Base-by-base conservation (phyloP, 2,113 vertebrate genomes). In the Gallinago paraguaiae region DNA sequence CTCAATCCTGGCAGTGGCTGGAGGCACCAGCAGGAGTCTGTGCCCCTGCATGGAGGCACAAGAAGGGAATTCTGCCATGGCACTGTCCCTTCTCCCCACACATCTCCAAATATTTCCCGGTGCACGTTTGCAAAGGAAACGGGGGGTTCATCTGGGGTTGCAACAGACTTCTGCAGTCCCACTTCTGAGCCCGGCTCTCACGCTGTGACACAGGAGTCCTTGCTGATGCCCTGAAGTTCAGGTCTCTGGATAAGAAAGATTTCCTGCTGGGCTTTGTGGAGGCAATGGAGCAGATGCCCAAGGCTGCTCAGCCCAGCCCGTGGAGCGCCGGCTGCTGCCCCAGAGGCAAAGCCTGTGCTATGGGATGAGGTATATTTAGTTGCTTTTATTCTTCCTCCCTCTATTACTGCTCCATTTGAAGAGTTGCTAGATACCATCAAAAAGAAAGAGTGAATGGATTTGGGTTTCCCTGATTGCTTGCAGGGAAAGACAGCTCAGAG, bases 161-260 rank as follows among this genome's bases (percentile, higher is more conserved):
- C 33, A 13, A 7, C 0, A 30, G 20, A 3, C 12, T 46, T n/a
- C 39, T 33, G 4, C 13, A 14, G 54, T 22, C 33, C 41, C 11
- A 1, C 12, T 24, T 9, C 48, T 7, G 9, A n/a, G 25, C 7
- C 6, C 1, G 1, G 35, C 50, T 82, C 65, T 61, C 0, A 0
- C 2, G 0, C 57, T 20, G n/a, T 53, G 75, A 14, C 61, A 25
- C 24, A 6, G 39, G 63, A 72, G 43, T 16, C 72, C 56, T 56
- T 33, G 51, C 13, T 22, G 83, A 45, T 53, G 53, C 63, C 68
- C 71, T 53, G 31, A 76, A 86, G 28, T n/a, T 31, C 50, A 54
- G 63, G 39, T 50, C 63, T 82, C 17, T 37, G 67, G 53, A 17
- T 33, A 31, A 79, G 76, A 70, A 56, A 50, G 0, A 1, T 17